Conservation (phyloP, 2,797 vertebrate species). For the Potorous gilbertii region DNA sequence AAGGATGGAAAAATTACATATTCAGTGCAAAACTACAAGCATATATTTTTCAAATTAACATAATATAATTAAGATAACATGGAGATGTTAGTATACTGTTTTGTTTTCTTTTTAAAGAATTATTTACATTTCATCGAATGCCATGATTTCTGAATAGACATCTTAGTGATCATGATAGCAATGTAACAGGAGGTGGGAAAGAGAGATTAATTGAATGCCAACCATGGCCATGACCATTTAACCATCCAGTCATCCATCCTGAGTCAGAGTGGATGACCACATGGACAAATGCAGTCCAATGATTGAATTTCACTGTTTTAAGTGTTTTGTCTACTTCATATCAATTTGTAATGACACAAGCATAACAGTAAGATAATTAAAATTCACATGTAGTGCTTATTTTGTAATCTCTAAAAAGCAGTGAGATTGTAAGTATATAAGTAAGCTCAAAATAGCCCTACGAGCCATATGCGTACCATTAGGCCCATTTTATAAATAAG, state of each 20-base stretch:
- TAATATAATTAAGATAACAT: conserved; percentile 27
- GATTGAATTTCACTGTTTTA: background rate
- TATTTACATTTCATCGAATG: background rate
- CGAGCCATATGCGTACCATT: background rate
- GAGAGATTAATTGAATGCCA: background rate
- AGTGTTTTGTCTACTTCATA: background rate
- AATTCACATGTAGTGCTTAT: background rate
- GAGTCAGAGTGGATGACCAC: background rate
- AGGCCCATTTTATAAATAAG: background rate
- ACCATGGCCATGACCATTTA: background rate
- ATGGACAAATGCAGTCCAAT: background rate
- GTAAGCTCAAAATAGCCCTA: background rate
- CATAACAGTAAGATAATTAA: background rate
- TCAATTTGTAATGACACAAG: background rate
- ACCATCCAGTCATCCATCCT: background rate
- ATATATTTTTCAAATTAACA: conserved; percentile 35
- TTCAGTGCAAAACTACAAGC: background rate
- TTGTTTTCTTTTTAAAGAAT: background rate
- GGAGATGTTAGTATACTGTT: background rate
- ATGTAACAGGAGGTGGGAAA: background rate
- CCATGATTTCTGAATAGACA: background rate
- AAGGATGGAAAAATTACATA: conserved; percentile 51
- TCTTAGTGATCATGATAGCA: background rate
- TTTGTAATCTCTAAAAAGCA: background rate
- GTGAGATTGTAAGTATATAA: background rate